Base-by-base conservation (phyloP, 2,888 invertebrate species). In the Tetanocera ferruginea region DNA sequence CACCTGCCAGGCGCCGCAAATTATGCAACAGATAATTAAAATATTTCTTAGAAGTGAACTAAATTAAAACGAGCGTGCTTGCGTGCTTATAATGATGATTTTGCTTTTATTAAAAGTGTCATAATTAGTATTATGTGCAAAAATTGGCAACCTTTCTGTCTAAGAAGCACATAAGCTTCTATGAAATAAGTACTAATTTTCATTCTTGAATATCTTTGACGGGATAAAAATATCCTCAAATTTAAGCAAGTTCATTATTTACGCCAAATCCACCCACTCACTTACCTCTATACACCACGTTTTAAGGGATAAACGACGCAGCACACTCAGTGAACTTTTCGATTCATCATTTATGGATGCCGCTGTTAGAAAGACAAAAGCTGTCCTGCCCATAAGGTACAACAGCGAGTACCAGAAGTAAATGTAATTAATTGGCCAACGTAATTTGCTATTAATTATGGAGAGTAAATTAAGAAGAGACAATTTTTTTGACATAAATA, bases 391-490 rank as follows among this genome's bases (percentile, higher is more conserved):
- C 76, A 92, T 86, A 14, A 92, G 85, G 82, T 91, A 92, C 60
- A 91, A 88, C 74, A 92, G 90, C 0, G 92, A 92, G 81, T 90
- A 91, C 87, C 92, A 91, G 80, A 91, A 91, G 83, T 92, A 92
- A 1, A 91, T 82, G 52, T 91, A 91, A 80, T 91, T 91, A 62
- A 91, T 87, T 55, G 89, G 85, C 85, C 89, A 90, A 23, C 90
- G 86, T 3, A 89, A 79, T 82, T 88, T 88, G 80, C 89, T 89
- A 43, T 0, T 76, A 78, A 5, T 31, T 11, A n/a, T 34, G 17
- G 5, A 3, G 31, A 55, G 23, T 73, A 23, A 60, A 55, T 57
- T n/a, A 4, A 8, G 14, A 14, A 70, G 67, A n/a, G 52, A 73
- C 11, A 73, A 71, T 23, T 1, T n/a, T n/a, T n/a, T n/a, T 43